Base-by-base conservation (phyloP, 2,888 invertebrate genomes). In the Torymus auratus region DNA sequence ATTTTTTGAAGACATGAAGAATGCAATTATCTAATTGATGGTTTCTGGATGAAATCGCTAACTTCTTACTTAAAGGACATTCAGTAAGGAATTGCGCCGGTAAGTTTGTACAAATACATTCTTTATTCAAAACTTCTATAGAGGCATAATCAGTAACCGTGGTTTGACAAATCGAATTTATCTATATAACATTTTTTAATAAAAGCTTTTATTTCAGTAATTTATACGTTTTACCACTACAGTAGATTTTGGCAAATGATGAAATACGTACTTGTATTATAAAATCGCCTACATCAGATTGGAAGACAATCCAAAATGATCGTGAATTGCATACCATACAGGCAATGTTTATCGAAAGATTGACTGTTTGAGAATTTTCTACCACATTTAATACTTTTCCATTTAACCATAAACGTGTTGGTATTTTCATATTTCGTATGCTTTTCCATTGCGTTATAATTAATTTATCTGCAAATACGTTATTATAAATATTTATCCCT, bases 251-350 rank as follows among this genome's bases (percentile, higher is more conserved):
- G 10, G 17, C 2, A 53, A 15, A 17, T 14, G 15, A 13, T 61
- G 17, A 20, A 20, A 2, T 56, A 70, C 17, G 55, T 74, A 85
- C 87, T 72, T 87, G 84, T 20, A 88, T 84, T 60, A 90, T 88
- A 64, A 90, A 90, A 67, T 90, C 90, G 14, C 88, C 89, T 13
- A 85, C 56, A 28, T 87, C 82, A 2, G 87, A 84, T 80, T 85
- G 86, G 55, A 89, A 88, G 13, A 88, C 76, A 2, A 90, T 82
- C 89, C 89, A 90, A 78, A 85, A 88, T 3, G 71, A 76, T 71
- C 84, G 83, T 5, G 82, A 23, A 12, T 71, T 72, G 0, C 86
- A 84, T 14, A 83, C 68, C 13, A 88, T 86, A n/a, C 88, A 89
- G 7, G 85, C 86, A 2, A 89, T 70, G 0, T 85, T 88, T n/a